Evolutionary conservation across 1,140 invertebrate species (phyloP), one percentile per base, ranked within the genome.

Genomic region (Vanessa atalanta): DNA sequence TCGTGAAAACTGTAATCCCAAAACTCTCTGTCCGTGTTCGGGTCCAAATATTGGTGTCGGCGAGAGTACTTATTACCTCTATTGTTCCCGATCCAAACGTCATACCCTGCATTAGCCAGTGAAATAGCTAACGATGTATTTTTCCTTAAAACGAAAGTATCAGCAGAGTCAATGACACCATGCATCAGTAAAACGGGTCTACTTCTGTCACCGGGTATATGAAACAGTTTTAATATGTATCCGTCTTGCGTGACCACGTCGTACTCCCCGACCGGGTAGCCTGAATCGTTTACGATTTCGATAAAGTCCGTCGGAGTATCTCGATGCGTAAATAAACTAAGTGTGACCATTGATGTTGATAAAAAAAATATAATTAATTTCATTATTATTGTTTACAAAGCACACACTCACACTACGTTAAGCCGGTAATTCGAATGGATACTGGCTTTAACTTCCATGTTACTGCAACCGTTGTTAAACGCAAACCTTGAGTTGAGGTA

Each of bases 51-150:
- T 7, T 89, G 82, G 82, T 96, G 95, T n/a, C 93, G 91, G 51
- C 93, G 89, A 2, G 95, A 95, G 79, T 95, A 96, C 6, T 93
- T 93, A 83, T 94, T 96, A 4, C 96, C 96, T 65, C 96, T 91
- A 15, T 93, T 89, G 86, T 96, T 97, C 0, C 94, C 95, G 74
- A 96, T 72, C 96, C 96, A 97, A 5, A 96, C 94, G 77, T 96
- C 96, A 76, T 95, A 96, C 16, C 95, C 94, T 3, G 48, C 66
- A 13, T 73, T 70, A 11, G 94, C 94, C 12, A 88, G 76, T 9
- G 70, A 61, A 4, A 79, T 51, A 4, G 92, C 93, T 6, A 94
- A 71, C 13, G 91, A 92, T 64, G 89, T 91, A 15, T 94, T 86
- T 26, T 92, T 93, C 75, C 93, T 93, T 7, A 95, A 82, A 8